A percentile compares a stretch with the other conserved stretches of the same genome.
These are phyloP conservation scores for Ecdyonurus torrentis DNA, from an alignment of 2,888 invertebrate genomes.

Conservation along the genomic window DNA sequence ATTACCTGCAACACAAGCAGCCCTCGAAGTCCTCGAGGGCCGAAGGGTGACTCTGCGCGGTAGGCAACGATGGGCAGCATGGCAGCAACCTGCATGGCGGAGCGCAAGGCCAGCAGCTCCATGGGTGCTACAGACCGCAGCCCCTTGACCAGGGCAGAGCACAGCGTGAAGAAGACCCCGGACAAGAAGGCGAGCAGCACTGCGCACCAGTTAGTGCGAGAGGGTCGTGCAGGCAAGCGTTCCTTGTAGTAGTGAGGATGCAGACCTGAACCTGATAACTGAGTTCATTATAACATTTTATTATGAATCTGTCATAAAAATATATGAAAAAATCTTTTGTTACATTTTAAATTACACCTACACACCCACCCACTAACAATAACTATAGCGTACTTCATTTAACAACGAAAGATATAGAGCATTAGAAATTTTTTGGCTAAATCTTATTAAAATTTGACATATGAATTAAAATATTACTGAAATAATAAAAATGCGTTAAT, in stretches of 20 bases:
- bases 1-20: slow-evolving; percentile 26
- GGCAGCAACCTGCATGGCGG: slow-evolving; percentile 24
- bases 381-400: too few relatives aligned
- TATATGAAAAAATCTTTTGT: too few relatives aligned
- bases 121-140: slow-evolving; percentile 28
- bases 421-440: too few relatives aligned
- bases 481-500: too few relatives aligned
- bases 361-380: too few relatives aligned
- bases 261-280: too few relatives aligned
- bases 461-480: too few relatives aligned
- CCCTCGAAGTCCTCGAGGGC: slow-evolving; percentile 25
- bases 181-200: slow-evolving; percentile 28
- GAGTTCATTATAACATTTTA: too few relatives aligned
- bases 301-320: too few relatives aligned
- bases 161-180: slow-evolving; percentile 30
- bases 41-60: slow-evolving; percentile 22
- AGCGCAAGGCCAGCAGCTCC: slow-evolving; percentile 27
- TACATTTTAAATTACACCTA: too few relatives aligned
- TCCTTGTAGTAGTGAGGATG: background rate
- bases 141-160: slow-evolving; percentile 28
- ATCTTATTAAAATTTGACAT: too few relatives aligned
- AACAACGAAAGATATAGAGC: too few relatives aligned
- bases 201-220: slow-evolving; percentile 16
- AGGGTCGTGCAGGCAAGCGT: background rate
- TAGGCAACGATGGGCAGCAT: slow-evolving; percentile 24